Evolutionary conservation across 2,113 vertebrate species (phyloP).

Genomic region (Helogale parvula): DNA sequence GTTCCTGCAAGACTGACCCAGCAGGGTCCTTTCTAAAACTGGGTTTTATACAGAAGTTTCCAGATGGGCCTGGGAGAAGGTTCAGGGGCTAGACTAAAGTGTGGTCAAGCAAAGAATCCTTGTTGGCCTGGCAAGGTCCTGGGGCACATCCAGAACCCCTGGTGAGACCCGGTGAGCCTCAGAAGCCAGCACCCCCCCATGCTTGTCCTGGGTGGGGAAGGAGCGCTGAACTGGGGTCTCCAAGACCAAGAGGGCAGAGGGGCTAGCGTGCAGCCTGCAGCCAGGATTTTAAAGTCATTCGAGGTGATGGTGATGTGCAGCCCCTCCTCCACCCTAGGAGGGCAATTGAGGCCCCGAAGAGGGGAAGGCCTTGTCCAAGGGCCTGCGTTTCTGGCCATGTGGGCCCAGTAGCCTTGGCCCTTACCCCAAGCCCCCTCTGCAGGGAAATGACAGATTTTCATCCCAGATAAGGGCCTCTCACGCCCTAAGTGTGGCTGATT

Average conservation of each 20-base stretch:
- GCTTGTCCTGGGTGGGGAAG: background rate
- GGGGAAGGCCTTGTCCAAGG: background rate
- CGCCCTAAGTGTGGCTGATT: slow-evolving; percentile 37
- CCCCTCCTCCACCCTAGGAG: background rate
- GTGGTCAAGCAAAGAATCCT: background rate
- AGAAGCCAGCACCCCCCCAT: background rate
- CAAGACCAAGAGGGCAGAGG: background rate
- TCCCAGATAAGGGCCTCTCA: background rate
- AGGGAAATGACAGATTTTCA: slow-evolving; percentile 48
- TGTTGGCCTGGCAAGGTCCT: too few species aligned
- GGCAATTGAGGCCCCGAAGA: background rate
- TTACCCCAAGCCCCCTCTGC: background rate
- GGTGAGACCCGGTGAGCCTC: background rate
- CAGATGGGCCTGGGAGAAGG: background rate
- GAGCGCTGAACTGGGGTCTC: background rate
- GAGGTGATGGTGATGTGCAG: background rate
- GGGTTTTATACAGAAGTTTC: background rate
- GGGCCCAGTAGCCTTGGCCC: background rate
- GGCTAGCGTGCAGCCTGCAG: too few species aligned
- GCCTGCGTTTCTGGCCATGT: background rate
- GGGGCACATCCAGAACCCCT: background rate
- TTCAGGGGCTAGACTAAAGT: background rate
- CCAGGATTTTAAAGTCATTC: background rate
- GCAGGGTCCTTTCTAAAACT: background rate
- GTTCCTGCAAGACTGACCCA: background rate